A percentile compares a stretch with the other conserved stretches of the same genome.
These are phyloP conservation scores for Sphenopsis melanotis DNA, from an alignment of 2,797 vertebrate species.

Conservation along the genomic window DNA sequence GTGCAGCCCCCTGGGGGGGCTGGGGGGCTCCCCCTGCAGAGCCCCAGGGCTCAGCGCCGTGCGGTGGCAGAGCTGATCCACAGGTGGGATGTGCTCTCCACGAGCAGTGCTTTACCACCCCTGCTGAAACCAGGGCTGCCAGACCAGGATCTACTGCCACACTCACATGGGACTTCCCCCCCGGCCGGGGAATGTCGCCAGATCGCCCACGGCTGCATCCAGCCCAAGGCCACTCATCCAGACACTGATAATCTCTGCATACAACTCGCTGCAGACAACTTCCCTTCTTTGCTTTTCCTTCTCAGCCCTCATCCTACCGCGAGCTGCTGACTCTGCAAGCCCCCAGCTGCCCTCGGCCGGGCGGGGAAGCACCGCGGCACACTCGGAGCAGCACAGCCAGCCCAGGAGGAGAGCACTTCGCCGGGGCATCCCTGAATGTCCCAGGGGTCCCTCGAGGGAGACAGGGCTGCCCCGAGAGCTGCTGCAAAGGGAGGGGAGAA, in stretches of 20 bases:
- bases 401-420: rapidly evolving
- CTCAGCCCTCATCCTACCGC: background rate
- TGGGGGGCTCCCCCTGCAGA: background rate
- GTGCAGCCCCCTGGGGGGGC: background rate
- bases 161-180: rapidly evolving
- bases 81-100: background rate
- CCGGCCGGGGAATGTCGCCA: rapidly evolving
- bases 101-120: rapidly evolving
- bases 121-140: background rate
- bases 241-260: background rate
- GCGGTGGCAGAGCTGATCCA: background rate
- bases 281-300: background rate
- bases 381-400: rapidly evolving
- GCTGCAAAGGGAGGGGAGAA: background rate
- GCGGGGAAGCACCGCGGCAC: rapidly evolving
- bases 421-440: background rate
- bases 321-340: too few relatives aligned
- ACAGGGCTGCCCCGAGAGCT: background rate
- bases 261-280: background rate
- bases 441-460: rapidly evolving
- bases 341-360: background rate
- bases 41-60: rapidly evolving
- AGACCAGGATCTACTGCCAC: background rate
- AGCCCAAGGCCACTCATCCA: background rate
- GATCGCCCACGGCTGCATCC: background rate